Conservation (phyloP, 2,797 vertebrate genomes). For the Distichodus sexfasciatus region DNA sequence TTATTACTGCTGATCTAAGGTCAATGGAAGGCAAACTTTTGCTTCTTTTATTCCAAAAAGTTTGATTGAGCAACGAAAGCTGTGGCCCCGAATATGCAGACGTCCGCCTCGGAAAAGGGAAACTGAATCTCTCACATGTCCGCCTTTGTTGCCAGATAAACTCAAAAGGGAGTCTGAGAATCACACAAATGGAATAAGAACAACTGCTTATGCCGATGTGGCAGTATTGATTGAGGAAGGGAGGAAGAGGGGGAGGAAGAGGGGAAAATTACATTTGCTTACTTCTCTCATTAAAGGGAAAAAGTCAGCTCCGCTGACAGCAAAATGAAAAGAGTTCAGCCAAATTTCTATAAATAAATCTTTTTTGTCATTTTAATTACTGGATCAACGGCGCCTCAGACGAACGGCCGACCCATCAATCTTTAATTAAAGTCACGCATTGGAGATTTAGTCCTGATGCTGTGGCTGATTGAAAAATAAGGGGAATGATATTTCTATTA, state of each 20-base stretch:
- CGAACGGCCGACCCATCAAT: constrained; percentile 74
- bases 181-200: constrained; percentile 71
- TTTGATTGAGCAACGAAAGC: constrained; percentile 67
- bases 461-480: constrained; percentile 82
- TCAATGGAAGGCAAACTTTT: constrained; percentile 72
- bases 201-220: constrained; percentile 45
- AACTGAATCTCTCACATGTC: constrained; percentile 66
- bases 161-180: constrained; percentile 74
- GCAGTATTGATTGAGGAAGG: constrained; percentile 50
- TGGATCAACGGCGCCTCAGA: constrained; percentile 74
- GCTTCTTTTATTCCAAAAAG: constrained; percentile 67
- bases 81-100: constrained; percentile 4
- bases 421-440: constrained; percentile 84
- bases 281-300: constrained; percentile 62
- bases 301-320: constrained; percentile 63
- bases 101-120: constrained; percentile 46
- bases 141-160: constrained; percentile 77
- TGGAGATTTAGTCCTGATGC: constrained; percentile 73
- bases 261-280: constrained; percentile 51
- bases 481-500: constrained; percentile 83
- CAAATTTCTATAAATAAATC: constrained; percentile 78
- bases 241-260: background rate
- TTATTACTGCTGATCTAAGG: constrained; percentile 80
- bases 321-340: constrained; percentile 70
- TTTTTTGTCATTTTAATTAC: constrained; percentile 82